phyloP scores from a whole-genome alignment of 2,113 vertebrate genomes.

The Apodemus sylvaticus region DNA sequence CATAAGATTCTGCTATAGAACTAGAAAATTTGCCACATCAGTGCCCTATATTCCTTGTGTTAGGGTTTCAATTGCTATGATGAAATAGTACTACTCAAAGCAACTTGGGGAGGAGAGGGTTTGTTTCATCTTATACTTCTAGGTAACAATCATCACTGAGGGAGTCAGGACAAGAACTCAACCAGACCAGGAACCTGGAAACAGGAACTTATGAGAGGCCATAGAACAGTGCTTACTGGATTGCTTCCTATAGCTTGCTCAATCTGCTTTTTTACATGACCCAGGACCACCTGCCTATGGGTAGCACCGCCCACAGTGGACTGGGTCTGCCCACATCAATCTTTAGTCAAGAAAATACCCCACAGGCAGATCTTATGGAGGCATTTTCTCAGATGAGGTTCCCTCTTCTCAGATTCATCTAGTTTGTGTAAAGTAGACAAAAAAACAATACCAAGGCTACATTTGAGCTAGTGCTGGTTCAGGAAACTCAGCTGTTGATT shows the following conservation, averaged over 20 bases:
- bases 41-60: not conserved
- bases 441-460: not conserved
- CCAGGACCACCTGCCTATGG: not conserved
- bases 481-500: not conserved
- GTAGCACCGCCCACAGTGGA: not conserved
- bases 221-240: not conserved
- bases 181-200: not conserved
- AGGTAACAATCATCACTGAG: not conserved
- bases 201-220: too few relatives aligned
- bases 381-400: not conserved
- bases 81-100: not conserved
- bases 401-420: not conserved
- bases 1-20: not conserved
- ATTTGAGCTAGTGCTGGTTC: not conserved
- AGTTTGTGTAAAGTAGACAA: not conserved
- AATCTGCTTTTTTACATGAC: not conserved
- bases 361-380: too few relatives aligned
- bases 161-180: not conserved
- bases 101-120: not conserved
- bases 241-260: not conserved
- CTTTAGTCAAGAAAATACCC: not conserved
- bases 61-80: not conserved
- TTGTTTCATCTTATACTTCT: not conserved
- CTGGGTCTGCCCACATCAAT: not conserved
- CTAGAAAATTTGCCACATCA: not conserved